These are phyloP conservation scores for Tenthredo scrophulariae DNA, from an alignment of 2,888 invertebrate species.

Conservation along the genomic window DNA sequence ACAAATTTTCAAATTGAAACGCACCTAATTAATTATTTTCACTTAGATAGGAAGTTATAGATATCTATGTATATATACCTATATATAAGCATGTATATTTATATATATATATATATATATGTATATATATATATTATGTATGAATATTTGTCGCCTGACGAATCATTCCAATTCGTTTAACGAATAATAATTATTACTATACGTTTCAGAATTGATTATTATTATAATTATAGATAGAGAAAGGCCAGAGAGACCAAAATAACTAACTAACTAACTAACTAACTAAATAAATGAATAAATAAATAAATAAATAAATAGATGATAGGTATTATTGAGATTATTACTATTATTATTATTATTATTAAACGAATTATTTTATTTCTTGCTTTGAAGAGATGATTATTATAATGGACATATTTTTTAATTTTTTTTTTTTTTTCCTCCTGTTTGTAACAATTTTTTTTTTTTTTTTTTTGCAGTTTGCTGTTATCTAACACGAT, in stretches of 20 bases:
- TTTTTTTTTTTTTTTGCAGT: no score
- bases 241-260: conserved; percentile 11
- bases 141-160: conserved; percentile 15
- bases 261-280: background rate
- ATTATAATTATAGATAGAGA: background rate
- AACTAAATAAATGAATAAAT: background rate
- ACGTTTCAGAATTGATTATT: conserved; percentile 5
- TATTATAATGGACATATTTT: background rate
- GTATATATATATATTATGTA: background rate
- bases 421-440: no score
- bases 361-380: background rate
- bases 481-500: no score
- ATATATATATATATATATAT: conserved; percentile 14
- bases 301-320: background rate
- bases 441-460: no score
- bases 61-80: background rate
- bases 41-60: conserved; percentile 29
- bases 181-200: conserved; percentile 6
- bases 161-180: conserved; percentile 10
- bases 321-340: background rate
- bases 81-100: no score
- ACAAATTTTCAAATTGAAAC: conserved; percentile 16
- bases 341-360: background rate
- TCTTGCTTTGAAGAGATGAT: background rate
- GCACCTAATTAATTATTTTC: conserved; percentile 28